These are phyloP conservation scores for Mus spicilegus DNA, from an alignment of 2,113 vertebrate species.

Conservation along the genomic window DNA sequence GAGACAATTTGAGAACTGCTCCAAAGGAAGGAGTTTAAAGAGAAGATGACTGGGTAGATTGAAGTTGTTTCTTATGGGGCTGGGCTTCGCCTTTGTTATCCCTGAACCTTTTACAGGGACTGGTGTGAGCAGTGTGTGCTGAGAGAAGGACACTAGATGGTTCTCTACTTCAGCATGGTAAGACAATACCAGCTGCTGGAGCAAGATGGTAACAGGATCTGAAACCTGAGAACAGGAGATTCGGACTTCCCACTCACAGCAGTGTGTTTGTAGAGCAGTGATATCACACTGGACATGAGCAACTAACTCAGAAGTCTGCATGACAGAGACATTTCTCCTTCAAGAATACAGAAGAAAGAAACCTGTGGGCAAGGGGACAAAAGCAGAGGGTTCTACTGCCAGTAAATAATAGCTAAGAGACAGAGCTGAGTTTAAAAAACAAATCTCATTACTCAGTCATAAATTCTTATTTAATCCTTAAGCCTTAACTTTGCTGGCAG, in stretches of 20 bases:
- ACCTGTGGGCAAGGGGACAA: neutral
- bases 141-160: neutral
- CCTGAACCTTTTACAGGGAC: constrained; percentile 3
- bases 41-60: too few species aligned
- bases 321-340: constrained; percentile 22
- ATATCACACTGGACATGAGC: neutral
- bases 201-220: neutral
- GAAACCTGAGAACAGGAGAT: neutral
- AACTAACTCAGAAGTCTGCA: neutral
- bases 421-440: constrained; percentile 2
- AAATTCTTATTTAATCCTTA: constrained; percentile 48
- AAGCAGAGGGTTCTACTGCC: neutral
- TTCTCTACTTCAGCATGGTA: constrained; percentile 14
- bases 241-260: neutral
- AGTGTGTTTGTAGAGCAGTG: neutral
- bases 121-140: neutral
- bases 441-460: constrained; percentile 28
- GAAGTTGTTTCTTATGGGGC: neutral
- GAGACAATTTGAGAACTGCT: neutral
- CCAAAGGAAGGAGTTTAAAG: neutral
- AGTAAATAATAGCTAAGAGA: neutral
- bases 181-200: constrained; percentile 23
- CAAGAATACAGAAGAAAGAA: neutral
- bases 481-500: constrained; percentile 57
- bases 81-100: neutral